phyloP scores from a whole-genome alignment of 2,888 invertebrate genomes.

The Agrenia bidenticulata region DNA sequence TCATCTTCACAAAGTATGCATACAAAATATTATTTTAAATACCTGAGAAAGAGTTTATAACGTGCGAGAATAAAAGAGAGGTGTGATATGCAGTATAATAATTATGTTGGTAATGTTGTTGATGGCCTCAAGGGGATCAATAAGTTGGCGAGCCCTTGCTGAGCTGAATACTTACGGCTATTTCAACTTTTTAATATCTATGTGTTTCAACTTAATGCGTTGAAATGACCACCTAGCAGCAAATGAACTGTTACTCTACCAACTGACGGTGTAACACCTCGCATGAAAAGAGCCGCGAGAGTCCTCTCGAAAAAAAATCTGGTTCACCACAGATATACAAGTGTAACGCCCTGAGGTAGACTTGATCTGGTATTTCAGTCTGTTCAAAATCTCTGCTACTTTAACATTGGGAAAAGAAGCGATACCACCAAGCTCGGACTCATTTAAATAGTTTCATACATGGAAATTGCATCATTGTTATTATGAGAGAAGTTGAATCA shows the following conservation, averaged over 20 bases:
- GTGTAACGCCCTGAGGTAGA: constrained; percentile 8
- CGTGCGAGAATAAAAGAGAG: constrained; percentile 22
- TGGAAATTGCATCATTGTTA: too few species aligned
- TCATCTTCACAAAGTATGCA: constrained; percentile 17
- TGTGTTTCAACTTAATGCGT: constrained; percentile 47
- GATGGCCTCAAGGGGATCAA: constrained; percentile 40
- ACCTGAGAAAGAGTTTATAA: constrained; percentile 16
- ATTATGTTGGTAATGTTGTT: constrained; percentile 12
- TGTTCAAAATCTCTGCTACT: too few species aligned
- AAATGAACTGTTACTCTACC: constrained; percentile 40
- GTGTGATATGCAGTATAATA: constrained; percentile 17
- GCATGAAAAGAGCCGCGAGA: constrained; percentile 44
- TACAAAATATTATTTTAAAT: constrained; percentile 18
- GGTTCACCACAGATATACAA: too few species aligned
- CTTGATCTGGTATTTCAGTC: too few species aligned
- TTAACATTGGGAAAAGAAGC: too few species aligned
- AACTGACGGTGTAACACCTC: constrained; percentile 30
- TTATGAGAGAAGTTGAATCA: too few species aligned
- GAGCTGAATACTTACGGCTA: constrained; percentile 18
- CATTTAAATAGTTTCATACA: too few species aligned
- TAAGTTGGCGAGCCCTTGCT: constrained; percentile 27
- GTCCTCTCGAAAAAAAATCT: constrained; percentile 10
- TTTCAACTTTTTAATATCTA: constrained; percentile 5
- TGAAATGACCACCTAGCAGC: constrained; percentile 52
- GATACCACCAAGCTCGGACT: too few species aligned